These are phyloP conservation scores for Ferdinandea cuprea DNA, from an alignment of 2,888 invertebrate species.

Conservation along the genomic window DNA sequence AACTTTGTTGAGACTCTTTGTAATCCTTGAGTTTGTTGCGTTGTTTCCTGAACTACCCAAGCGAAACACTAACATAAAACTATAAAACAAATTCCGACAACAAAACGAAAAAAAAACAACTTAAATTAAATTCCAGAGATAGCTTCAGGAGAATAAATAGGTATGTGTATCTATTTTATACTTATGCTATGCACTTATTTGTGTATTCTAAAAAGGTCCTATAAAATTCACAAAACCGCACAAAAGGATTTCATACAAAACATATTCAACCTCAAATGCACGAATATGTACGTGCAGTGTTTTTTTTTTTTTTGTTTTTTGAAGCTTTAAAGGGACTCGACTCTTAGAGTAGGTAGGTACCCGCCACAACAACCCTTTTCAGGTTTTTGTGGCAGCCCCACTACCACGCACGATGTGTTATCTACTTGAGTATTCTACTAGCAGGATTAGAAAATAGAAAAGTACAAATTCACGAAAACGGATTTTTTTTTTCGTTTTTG, in stretches of 20 bases:
- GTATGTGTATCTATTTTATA: background rate
- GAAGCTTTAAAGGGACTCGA: slow-evolving; percentile 27
- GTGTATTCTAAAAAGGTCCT: slow-evolving; percentile 7
- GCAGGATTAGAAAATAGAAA: slow-evolving; percentile 62
- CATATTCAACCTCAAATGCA: slow-evolving; percentile 46
- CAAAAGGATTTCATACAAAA: slow-evolving; percentile 36
- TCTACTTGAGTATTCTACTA: slow-evolving; percentile 65
- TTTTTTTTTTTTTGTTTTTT: no score
- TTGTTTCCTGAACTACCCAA: slow-evolving; percentile 1
- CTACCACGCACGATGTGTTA: slow-evolving; percentile 50
- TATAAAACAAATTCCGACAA: slow-evolving; percentile 19
- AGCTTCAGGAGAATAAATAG: background rate
- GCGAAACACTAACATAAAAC: slow-evolving; percentile 16
- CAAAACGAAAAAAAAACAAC: slow-evolving; percentile 6
- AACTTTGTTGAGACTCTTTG: slow-evolving; percentile 11
- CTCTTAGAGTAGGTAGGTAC: background rate
- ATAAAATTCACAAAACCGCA: slow-evolving; percentile 34
- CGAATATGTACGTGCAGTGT: slow-evolving; percentile 7
- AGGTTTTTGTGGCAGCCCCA: slow-evolving; percentile 10
- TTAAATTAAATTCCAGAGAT: slow-evolving; percentile 17
- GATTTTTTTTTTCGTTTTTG: background rate
- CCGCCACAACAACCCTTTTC: slow-evolving; percentile 53
- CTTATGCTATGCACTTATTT: background rate
- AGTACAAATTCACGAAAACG: slow-evolving; percentile 1
- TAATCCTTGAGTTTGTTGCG: slow-evolving; percentile 9